Conservation (phyloP, 2,888 invertebrate genomes). For the Caenorhabditis virilis region DNA sequence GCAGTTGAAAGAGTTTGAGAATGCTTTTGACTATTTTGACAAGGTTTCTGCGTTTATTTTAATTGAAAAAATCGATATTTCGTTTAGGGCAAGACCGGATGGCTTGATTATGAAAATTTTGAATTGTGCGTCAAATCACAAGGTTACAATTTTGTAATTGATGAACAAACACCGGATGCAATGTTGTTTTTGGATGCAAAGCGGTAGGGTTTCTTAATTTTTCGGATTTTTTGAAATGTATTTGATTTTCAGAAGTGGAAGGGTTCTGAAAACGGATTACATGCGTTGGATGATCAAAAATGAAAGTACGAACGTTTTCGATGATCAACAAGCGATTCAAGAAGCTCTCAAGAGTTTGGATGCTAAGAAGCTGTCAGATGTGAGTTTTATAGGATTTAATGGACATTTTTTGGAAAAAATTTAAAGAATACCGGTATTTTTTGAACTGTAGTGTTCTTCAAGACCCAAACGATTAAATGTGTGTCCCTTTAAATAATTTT, state of each 20-base stretch:
- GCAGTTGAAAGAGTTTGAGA: constrained; percentile 24
- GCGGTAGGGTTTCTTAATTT: constrained; percentile 2
- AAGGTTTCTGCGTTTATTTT: not conserved
- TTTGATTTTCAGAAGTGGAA: constrained; percentile 8
- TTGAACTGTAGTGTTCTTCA: no score
- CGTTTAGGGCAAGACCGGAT: constrained; percentile 18
- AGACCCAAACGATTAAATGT: no score
- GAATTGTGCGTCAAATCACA: constrained; percentile 26
- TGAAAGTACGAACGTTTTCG: constrained; percentile 25
- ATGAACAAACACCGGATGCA: constrained; percentile 7
- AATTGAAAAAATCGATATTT: not conserved
- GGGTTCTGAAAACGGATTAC: constrained; percentile 13
- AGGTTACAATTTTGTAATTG: constrained; percentile 22
- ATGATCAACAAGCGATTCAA: constrained; percentile 25
- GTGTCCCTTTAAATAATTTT: no score
- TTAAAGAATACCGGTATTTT: not conserved
- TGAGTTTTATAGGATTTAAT: not conserved
- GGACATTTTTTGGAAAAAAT: not conserved
- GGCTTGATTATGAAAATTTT: constrained; percentile 22
- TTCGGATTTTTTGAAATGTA: not conserved
- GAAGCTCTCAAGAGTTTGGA: constrained; percentile 24
- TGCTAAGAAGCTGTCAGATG: constrained; percentile 27
- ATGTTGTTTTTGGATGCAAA: constrained; percentile 17
- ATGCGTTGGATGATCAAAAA: constrained; percentile 31
- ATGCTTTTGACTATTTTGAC: constrained; percentile 27